These are phyloP conservation scores for Chydorus sphaericus DNA, from an alignment of 2,888 invertebrate species.

Conservation along the genomic window DNA sequence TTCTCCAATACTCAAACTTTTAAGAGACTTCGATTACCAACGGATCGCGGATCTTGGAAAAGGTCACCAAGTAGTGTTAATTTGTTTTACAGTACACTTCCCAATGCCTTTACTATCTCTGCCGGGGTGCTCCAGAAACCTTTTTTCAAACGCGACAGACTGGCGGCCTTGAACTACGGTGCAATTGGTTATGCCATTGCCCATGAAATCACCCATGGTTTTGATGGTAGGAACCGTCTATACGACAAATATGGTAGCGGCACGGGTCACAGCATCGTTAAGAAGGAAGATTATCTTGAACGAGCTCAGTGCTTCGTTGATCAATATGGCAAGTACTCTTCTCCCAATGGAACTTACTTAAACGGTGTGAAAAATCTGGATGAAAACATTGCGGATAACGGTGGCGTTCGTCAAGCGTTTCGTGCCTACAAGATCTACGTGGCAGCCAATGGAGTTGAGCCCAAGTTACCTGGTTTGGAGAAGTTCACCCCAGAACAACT, in stretches of 20 bases:
- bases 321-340: conserved; percentile 72
- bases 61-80: too few relatives aligned
- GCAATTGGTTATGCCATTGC: conserved; percentile 83
- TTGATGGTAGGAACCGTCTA: conserved; percentile 55
- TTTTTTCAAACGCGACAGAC: too few relatives aligned
- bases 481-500: conserved; percentile 39
- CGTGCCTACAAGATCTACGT: conserved; percentile 64
- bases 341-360: conserved; percentile 44
- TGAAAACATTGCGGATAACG: conserved; percentile 91
- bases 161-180: conserved; percentile 70
- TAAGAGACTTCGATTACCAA: too few relatives aligned
- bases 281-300: conserved; percentile 64
- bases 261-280: conserved; percentile 81
- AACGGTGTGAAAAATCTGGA: conserved; percentile 86
- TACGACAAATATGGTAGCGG: conserved; percentile 79
- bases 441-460: conserved; percentile 24
- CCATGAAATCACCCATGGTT: conserved; percentile 70
- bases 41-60: too few relatives aligned
- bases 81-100: too few relatives aligned
- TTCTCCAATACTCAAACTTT: too few relatives aligned
- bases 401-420: conserved; percentile 81
- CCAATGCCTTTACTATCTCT: too few relatives aligned
- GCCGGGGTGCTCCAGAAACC: too few relatives aligned
- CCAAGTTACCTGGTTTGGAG: conserved; percentile 21
- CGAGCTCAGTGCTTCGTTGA: conserved; percentile 81